Conservation (phyloP, 2,797 vertebrate species). For the Pachyuromys duprasi region DNA sequence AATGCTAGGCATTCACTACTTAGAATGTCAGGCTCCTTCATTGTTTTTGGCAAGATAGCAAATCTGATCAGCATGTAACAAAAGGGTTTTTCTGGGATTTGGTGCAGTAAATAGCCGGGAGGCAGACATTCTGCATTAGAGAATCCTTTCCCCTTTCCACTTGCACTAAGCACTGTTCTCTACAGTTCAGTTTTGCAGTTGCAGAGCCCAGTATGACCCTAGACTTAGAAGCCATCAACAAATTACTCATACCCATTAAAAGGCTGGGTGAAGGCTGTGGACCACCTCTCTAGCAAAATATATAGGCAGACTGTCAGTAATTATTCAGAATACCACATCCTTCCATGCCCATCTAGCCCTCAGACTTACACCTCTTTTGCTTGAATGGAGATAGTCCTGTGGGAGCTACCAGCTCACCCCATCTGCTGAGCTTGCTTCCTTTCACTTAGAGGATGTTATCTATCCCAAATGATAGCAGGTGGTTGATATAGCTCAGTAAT, state of each 20-base stretch:
- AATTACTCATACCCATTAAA: background rate
- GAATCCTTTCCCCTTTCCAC: background rate
- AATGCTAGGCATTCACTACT: slow-evolving; percentile 47
- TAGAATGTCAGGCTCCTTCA: background rate
- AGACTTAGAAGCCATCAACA: background rate
- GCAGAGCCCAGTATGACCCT: background rate
- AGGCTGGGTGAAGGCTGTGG: background rate
- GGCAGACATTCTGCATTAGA: slow-evolving; percentile 30
- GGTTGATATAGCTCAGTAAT: background rate
- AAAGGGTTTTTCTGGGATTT: slow-evolving; percentile 17
- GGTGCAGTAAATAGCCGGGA: slow-evolving; percentile 4
- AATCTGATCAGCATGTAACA: slow-evolving; percentile 43
- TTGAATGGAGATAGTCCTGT: background rate
- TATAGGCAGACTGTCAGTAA: background rate
- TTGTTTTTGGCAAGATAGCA: slow-evolving; percentile 28
- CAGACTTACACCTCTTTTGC: background rate
- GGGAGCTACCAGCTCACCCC: background rate
- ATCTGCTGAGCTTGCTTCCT: background rate
- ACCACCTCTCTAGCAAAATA: background rate
- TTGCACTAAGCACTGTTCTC: background rate
- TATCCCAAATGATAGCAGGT: background rate
- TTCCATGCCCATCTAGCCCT: background rate
- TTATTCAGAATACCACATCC: background rate
- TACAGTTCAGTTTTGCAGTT: background rate
- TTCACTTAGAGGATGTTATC: background rate